These are phyloP conservation scores for Ischnura elegans DNA, from an alignment of 2,888 invertebrate species.

Conservation along the genomic window DNA sequence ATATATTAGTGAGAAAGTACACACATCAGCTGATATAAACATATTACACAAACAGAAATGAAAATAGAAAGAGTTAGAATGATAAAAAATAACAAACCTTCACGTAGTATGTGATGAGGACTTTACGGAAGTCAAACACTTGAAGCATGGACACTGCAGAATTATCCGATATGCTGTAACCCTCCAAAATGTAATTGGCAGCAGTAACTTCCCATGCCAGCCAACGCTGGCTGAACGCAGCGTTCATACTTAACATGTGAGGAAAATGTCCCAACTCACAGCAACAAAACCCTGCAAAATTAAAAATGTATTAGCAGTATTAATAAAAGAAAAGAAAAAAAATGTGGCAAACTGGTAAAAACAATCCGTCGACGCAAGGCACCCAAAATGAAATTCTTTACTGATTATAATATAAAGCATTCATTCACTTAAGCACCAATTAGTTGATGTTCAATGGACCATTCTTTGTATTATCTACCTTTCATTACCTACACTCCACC, in stretches of 20 bases:
- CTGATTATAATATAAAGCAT: no score
- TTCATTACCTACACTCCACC: no score
- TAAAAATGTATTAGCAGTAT: neutral
- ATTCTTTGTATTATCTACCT: no score
- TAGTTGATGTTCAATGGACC: no score
- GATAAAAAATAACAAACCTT: constrained; percentile 83
- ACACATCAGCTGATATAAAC: neutral
- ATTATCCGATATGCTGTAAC: constrained; percentile 99
- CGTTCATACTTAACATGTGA: constrained; percentile 94
- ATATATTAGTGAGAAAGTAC: neutral
- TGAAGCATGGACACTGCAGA: constrained; percentile 98
- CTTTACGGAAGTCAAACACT: constrained; percentile 97
- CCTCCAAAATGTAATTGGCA: constrained; percentile 98
- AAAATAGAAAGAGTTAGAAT: neutral
- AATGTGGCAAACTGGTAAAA: no score
- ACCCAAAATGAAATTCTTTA: no score
- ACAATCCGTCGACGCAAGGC: no score
- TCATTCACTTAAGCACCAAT: no score
- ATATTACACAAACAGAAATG: neutral
- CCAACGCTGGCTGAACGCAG: constrained; percentile 98
- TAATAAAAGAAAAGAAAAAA: no score
- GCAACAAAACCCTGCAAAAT: constrained; percentile 86
- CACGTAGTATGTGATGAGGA: constrained; percentile 97
- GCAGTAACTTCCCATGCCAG: constrained; percentile 98
- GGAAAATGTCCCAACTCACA: constrained; percentile 94